phyloP scores from a whole-genome alignment of 37 sponge, comb jelly and placozoan species.

The Agelas oroides region DNA sequence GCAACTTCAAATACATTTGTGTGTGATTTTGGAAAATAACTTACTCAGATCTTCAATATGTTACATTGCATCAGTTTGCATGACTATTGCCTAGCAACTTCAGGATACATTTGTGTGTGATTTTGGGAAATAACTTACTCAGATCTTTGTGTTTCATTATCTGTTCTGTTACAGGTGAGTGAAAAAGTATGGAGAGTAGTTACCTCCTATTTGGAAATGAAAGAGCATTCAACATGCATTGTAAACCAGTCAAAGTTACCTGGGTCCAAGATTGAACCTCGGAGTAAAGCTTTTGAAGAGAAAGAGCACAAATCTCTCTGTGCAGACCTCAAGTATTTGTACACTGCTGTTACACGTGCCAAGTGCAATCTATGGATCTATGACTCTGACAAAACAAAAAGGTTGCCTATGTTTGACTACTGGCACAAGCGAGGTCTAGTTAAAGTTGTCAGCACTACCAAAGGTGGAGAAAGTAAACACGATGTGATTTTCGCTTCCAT shows the following conservation, averaged over 20 bases:
- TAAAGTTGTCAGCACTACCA: constrained; percentile 38
- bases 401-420: constrained; percentile 74
- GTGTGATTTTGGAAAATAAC: too few species aligned
- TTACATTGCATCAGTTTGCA: too few species aligned
- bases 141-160: too few species aligned
- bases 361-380: constrained; percentile 92
- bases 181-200: constrained; percentile 82
- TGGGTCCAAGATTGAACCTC: constrained; percentile 16
- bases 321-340: constrained; percentile 90
- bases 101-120: too few species aligned
- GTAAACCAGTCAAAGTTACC: constrained; percentile 4
- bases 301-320: constrained; percentile 71
- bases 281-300: constrained; percentile 66
- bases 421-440: constrained; percentile 59
- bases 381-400: constrained; percentile 47
- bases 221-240: neutral
- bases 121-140: too few species aligned
- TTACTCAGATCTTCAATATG: too few species aligned
- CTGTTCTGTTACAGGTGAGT: constrained; percentile 20
- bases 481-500: constrained; percentile 46
- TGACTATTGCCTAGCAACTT: too few species aligned
- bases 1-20: too few species aligned
- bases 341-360: constrained; percentile 88
- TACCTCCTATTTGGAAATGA: constrained; percentile 35
- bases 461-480: neutral